phyloP scores from a whole-genome alignment of 2,113 vertebrate genomes.

The Toxotes chatareus region DNA sequence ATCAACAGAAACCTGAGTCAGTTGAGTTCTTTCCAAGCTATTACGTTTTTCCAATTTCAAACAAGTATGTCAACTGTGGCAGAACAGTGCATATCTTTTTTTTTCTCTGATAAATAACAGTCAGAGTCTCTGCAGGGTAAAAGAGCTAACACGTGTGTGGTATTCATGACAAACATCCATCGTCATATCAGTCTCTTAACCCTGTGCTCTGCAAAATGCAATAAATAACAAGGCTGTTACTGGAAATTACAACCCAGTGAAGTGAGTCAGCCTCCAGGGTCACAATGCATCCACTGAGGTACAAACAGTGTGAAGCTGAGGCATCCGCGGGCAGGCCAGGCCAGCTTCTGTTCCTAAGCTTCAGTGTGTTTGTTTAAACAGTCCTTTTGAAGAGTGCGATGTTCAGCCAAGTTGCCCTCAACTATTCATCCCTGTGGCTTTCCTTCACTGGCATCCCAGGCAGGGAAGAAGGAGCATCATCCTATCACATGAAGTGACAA shows the following conservation, averaged over 20 bases:
- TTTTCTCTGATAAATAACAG: background rate
- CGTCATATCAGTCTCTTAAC: background rate
- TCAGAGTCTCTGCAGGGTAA: background rate
- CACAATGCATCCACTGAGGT: slow-evolving; percentile 4
- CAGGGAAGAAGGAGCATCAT: slow-evolving; percentile 19
- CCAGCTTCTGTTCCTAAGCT: slow-evolving; percentile 35
- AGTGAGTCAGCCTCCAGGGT: slow-evolving; percentile 24
- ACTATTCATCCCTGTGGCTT: slow-evolving; percentile 57
- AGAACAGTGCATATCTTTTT: background rate
- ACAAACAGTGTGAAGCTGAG: slow-evolving; percentile 29
- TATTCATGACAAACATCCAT: slow-evolving; percentile 11
- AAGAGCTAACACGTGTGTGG: background rate
- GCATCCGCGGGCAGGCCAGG: slow-evolving; percentile 37
- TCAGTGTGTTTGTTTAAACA: slow-evolving; percentile 56
- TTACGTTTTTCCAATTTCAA: background rate
- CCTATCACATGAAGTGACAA: slow-evolving; percentile 32
- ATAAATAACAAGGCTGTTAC: slow-evolving; percentile 33
- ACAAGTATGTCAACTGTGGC: background rate
- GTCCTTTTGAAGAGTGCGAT: slow-evolving; percentile 49
- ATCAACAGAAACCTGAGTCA: background rate
- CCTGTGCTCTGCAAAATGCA: background rate
- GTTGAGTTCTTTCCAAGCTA: too few relatives aligned
- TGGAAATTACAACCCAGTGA: slow-evolving; percentile 32
- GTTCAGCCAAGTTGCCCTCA: slow-evolving; percentile 63
- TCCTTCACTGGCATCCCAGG: slow-evolving; percentile 32